A percentile compares a stretch with the other conserved stretches of the same genome.
Evolutionary conservation across 2,888 invertebrate genomes (phyloP).

Genomic region (Isotomurus palustris): DNA sequence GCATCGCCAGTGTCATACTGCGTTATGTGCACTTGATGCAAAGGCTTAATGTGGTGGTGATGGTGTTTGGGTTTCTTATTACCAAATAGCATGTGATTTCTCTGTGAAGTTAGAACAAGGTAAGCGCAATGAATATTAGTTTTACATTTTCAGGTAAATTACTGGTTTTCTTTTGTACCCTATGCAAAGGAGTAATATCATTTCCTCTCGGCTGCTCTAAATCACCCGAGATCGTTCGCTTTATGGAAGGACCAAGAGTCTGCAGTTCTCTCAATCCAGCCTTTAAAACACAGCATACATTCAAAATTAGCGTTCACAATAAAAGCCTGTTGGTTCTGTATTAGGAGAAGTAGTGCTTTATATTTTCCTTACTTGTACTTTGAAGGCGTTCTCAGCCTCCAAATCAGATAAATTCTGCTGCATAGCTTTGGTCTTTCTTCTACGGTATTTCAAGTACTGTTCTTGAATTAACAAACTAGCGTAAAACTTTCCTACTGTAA

Average conservation of each 20-base stretch:
- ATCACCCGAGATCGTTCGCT: slow-evolving; percentile 31
- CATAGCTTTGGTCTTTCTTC: slow-evolving; percentile 25
- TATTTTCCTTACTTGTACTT: slow-evolving; percentile 27
- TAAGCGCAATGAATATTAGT: too few relatives aligned
- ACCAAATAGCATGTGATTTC: slow-evolving; percentile 35
- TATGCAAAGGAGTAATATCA: slow-evolving; percentile 32
- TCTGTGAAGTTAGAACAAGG: slow-evolving; percentile 17
- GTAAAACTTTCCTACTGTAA: slow-evolving; percentile 43
- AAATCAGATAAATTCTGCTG: slow-evolving; percentile 14
- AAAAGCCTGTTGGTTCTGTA: neutral
- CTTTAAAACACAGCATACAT: too few relatives aligned
- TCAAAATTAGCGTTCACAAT: slow-evolving; percentile 1
- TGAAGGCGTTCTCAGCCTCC: slow-evolving; percentile 28
- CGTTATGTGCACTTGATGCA: neutral
- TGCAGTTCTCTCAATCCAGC: slow-evolving; percentile 34
- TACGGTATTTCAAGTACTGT: slow-evolving; percentile 34
- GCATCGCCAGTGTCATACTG: neutral
- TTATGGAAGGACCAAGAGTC: slow-evolving; percentile 24
- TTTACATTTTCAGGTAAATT: too few relatives aligned
- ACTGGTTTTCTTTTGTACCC: slow-evolving; percentile 28
- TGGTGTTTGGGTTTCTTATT: slow-evolving; percentile 10
- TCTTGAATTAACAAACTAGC: slow-evolving; percentile 43
- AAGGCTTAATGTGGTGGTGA: neutral
- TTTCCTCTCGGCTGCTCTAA: slow-evolving; percentile 30
- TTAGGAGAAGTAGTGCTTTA: neutral